A percentile compares a stretch with the other conserved stretches of the same genome.
Evolutionary conservation across 2,113 vertebrate genomes (phyloP).

Genomic region (Chrysochloris asiatica): DNA sequence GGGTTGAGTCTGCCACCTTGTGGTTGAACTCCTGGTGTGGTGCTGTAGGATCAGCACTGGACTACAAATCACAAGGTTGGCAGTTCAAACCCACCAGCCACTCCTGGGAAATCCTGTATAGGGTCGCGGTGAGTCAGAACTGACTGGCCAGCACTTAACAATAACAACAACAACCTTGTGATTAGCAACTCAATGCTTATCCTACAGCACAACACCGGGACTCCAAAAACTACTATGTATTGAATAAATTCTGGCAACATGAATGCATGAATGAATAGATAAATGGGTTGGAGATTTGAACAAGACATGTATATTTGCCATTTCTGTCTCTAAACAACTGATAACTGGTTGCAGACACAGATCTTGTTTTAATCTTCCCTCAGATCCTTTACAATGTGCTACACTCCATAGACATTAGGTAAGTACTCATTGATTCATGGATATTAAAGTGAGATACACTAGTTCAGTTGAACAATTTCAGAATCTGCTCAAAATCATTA

Average conservation of each 20-base stretch:
- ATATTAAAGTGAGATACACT: conserved; percentile 15
- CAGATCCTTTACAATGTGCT: background rate
- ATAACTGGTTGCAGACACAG: conserved; percentile 4
- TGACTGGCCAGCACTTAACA: too few species aligned
- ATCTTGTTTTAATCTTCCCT: conserved; percentile 48
- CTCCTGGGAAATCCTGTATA: too few species aligned
- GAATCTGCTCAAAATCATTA: background rate
- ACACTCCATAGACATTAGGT: conserved; percentile 33
- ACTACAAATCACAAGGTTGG: too few species aligned
- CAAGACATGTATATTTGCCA: conserved; percentile 36
- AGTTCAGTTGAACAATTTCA: background rate
- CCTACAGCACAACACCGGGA: too few species aligned
- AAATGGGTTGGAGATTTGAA: conserved; percentile 15
- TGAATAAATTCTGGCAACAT: conserved; percentile 43
- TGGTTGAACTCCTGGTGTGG: too few species aligned
- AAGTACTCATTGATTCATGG: conserved; percentile 60
- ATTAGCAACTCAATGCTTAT: too few species aligned
- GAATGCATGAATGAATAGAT: background rate
- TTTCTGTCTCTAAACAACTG: conserved; percentile 25
- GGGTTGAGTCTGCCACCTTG: too few species aligned
- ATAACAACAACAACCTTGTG: too few species aligned
- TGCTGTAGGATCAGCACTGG: too few species aligned
- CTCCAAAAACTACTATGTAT: background rate
- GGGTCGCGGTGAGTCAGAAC: too few species aligned
- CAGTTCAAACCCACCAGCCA: too few species aligned